Conservation (phyloP, 2,888 invertebrate genomes). For the Cheilosia urbana region DNA sequence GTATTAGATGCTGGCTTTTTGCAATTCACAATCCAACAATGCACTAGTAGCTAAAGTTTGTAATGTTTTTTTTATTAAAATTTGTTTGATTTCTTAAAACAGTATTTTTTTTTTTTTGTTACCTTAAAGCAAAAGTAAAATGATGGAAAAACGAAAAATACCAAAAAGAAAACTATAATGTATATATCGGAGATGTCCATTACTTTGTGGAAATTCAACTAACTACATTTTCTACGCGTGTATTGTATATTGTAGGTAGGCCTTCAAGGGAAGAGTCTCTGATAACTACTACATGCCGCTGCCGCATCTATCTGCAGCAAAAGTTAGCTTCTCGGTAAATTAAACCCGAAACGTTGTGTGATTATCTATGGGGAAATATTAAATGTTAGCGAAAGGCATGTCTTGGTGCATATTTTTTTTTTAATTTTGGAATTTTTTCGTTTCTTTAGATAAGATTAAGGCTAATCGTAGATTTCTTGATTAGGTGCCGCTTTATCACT, state of each 20-base stretch:
- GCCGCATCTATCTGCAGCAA: slow-evolving; percentile 15
- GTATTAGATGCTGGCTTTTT: slow-evolving; percentile 6
- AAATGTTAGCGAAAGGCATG: neutral
- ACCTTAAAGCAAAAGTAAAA: slow-evolving; percentile 51
- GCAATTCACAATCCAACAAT: slow-evolving; percentile 33
- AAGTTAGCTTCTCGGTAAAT: slow-evolving; percentile 11
- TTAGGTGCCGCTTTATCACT: slow-evolving; percentile 24
- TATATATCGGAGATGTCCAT: slow-evolving; percentile 59
- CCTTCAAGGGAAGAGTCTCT: slow-evolving; percentile 31
- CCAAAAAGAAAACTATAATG: slow-evolving; percentile 49
- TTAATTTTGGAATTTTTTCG: slow-evolving; percentile 5
- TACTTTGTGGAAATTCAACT: neutral
- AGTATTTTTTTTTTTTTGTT: neutral
- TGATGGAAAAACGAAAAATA: slow-evolving; percentile 49
- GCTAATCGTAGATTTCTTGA: slow-evolving; percentile 52
- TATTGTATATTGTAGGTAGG: neutral
- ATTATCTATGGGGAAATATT: slow-evolving; percentile 21
- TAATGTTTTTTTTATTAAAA: neutral
- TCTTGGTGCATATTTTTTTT: neutral
- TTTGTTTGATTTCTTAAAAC: neutral
- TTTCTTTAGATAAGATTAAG: slow-evolving; percentile 61
- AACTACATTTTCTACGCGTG: slow-evolving; percentile 23
- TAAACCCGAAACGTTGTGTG: slow-evolving; percentile 13
- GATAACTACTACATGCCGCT: slow-evolving; percentile 53
- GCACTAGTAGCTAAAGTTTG: slow-evolving; percentile 28